These are phyloP conservation scores for Grallaria varia DNA, from an alignment of 2,113 vertebrate genomes.

Conservation along the genomic window DNA sequence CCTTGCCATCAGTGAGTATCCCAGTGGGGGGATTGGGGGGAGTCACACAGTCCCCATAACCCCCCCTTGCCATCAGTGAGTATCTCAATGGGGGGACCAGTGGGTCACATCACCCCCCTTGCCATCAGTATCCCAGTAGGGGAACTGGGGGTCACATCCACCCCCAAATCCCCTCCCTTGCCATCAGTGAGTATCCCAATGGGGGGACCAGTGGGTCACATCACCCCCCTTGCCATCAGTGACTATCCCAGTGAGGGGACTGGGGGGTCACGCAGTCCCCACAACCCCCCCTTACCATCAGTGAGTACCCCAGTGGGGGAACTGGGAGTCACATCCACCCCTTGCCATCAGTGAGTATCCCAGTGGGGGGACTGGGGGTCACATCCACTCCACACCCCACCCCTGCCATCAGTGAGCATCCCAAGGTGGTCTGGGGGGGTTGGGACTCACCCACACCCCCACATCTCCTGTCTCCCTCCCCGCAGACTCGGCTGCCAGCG, in stretches of 20 bases:
- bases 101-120: too few relatives aligned
- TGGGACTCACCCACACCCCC: rapidly evolving
- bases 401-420: constrained; percentile 57
- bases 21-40: too few relatives aligned
- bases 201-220: background rate
- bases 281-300: constrained; percentile 28
- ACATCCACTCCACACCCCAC: rapidly evolving
- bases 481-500: constrained; percentile 66
- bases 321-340: background rate
- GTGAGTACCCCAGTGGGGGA: background rate
- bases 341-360: constrained; percentile 56
- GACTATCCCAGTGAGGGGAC: background rate
- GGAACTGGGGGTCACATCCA: too few relatives aligned
- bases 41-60: too few relatives aligned
- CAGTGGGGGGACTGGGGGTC: rapidly evolving
- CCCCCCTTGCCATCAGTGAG: too few relatives aligned
- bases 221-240: constrained; percentile 29
- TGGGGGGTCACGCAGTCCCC: rapidly evolving
- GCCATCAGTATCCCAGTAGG: too few relatives aligned
- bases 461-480: background rate
- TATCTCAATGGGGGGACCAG: too few relatives aligned
- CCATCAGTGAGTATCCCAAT: constrained; percentile 75
- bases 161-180: too few relatives aligned
- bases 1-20: too few relatives aligned
- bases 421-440: rapidly evolving